These are phyloP conservation scores for Drosophila neonasuta DNA, from an alignment of 2,888 invertebrate genomes.

Conservation along the genomic window DNA sequence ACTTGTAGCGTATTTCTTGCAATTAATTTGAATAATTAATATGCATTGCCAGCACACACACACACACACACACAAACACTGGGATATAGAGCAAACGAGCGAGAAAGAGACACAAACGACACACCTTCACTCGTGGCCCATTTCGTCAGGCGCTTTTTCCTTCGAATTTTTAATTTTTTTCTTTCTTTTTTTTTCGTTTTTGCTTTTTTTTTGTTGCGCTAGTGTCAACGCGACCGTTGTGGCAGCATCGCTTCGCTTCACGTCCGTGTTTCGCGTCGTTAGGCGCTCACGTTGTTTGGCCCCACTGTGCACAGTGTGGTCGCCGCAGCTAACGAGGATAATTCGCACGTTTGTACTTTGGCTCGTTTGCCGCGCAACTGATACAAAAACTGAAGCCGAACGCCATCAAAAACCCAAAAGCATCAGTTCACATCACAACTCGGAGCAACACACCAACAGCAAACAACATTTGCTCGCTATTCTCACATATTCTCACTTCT, in stretches of 20 bases:
- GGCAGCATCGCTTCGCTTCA: slow-evolving; percentile 44
- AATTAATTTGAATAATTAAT: slow-evolving; percentile 77
- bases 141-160: slow-evolving; percentile 59
- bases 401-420: slow-evolving; percentile 33
- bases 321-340: slow-evolving; percentile 44
- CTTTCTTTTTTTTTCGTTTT: slow-evolving; percentile 3
- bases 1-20: slow-evolving; percentile 57
- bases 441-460: neutral
- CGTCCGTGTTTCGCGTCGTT: slow-evolving; percentile 24
- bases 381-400: slow-evolving; percentile 51
- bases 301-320: slow-evolving; percentile 11
- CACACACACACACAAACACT: slow-evolving; percentile 16
- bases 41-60: slow-evolving; percentile 48
- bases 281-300: slow-evolving; percentile 45
- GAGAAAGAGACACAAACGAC: slow-evolving; percentile 41
- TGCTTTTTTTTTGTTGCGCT: neutral
- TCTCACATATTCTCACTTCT: slow-evolving; percentile 18
- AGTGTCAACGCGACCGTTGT: slow-evolving; percentile 54
- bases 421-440: slow-evolving; percentile 40
- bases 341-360: slow-evolving; percentile 70
- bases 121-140: slow-evolving; percentile 73
- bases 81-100: neutral
- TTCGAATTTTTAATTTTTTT: slow-evolving; percentile 63
- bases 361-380: slow-evolving; percentile 69
- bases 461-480: neutral